Conservation (phyloP, 2,113 vertebrate genomes). For the Oreochromis niloticus region DNA sequence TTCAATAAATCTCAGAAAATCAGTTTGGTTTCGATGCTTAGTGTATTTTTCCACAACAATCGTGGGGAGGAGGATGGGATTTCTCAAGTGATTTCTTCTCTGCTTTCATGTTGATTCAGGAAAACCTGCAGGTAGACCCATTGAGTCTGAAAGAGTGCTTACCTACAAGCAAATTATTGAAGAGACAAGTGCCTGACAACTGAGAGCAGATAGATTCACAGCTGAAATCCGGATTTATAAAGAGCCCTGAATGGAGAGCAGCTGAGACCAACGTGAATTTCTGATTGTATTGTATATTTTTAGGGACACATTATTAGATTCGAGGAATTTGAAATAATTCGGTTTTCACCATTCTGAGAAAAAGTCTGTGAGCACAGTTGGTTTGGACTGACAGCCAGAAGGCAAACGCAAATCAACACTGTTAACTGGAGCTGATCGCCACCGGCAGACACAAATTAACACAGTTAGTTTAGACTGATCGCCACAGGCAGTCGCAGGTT, state of each 20-base stretch:
- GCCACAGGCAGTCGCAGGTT: neutral
- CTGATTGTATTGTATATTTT: neutral
- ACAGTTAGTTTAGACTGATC: neutral
- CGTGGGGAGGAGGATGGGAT: rapidly evolving
- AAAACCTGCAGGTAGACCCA: rapidly evolving
- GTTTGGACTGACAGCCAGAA: neutral
- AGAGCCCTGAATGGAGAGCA: neutral
- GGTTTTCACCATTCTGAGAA: neutral
- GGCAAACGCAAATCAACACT: neutral
- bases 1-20: neutral
- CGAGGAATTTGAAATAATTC: neutral
- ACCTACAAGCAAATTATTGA: neutral
- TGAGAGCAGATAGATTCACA: neutral
- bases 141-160: neutral
- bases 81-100: neutral
- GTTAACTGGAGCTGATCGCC: neutral
- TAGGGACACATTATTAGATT: neutral
- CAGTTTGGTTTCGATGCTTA: neutral
- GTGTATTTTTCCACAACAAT: neutral
- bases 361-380: neutral
- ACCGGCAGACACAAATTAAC: neutral
- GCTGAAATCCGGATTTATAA: neutral
- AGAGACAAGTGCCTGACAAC: neutral
- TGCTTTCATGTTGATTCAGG: neutral
- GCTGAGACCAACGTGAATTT: neutral